phyloP scores from a whole-genome alignment of 2,113 vertebrate species.

The Corythaeola cristata region DNA sequence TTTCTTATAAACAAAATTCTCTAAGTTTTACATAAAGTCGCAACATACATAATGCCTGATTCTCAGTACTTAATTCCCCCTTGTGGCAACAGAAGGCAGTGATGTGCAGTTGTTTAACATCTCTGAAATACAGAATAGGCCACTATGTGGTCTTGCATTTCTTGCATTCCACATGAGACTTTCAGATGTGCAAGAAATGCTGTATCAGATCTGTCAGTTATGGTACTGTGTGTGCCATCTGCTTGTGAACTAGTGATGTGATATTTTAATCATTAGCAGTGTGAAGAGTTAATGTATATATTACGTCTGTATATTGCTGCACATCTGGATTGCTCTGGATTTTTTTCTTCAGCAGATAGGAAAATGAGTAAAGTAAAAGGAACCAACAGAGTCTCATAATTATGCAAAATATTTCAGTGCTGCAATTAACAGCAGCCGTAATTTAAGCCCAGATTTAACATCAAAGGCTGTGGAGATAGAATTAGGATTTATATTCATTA shows the following conservation, averaged over 20 bases:
- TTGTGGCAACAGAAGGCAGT: background rate
- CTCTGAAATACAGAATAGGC: background rate
- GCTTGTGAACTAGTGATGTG: background rate
- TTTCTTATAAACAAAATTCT: background rate
- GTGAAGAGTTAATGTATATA: background rate
- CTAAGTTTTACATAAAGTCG: background rate
- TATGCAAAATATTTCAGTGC: conserved; percentile 36
- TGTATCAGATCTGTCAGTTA: background rate
- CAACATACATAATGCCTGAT: background rate
- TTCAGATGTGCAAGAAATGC: background rate
- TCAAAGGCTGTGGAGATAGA: conserved; percentile 9
- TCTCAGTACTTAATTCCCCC: background rate
- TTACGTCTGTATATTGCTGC: background rate
- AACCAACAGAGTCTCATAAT: background rate
- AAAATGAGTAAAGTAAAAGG: background rate
- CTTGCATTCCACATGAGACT: background rate
- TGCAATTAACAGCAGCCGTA: background rate
- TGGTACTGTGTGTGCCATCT: background rate
- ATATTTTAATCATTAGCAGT: background rate
- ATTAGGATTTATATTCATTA: conserved; percentile 42
- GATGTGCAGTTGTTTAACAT: background rate
- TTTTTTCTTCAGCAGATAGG: background rate
- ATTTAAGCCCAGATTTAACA: conserved; percentile 45
- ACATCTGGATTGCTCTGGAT: background rate
- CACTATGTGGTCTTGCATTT: background rate